Evolutionary conservation across 2,113 vertebrate species (phyloP), one percentile per base, ranked within the genome.

Genomic region (Peromyscus californicus): DNA sequence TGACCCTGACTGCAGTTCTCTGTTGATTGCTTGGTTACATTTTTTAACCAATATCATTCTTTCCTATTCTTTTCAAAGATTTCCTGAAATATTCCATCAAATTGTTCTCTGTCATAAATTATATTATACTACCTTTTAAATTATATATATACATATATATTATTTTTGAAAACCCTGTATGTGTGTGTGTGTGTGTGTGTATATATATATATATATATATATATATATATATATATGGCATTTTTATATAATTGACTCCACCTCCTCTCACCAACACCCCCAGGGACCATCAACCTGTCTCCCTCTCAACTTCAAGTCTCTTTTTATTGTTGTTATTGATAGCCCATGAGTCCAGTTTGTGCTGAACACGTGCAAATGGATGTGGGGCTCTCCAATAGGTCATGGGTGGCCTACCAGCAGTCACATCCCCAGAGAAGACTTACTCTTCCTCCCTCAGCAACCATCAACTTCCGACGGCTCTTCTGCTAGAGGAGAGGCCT

Each of bases 11-110:
- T 70, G 82, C 67, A 45, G 74, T 59, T 93, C 90, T 67, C 42
- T 17, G 75, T 26, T 61, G 91, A 94, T 70, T 4, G 17, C 59
- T 57, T 4, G 57, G 65, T 89, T 80, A 65, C 26, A 92, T 75
- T 59, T 84, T 95, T 2, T 36, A 75, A 31, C 31, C 24, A 90
- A 42, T 45, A 57, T 51, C 29, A 61, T 22, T 17, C 29, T 94
- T 95, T 75, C 63, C 39, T 76, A 57, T 54, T 79, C 72, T 16
- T 45, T 90, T 82, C 45, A 57, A 86, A 51, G 4, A 57, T 89
- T 89, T 96, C n/a, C n/a, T 85, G 70, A 95, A 24, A 86, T 87
- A 76, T 0, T 79, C 54, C 51, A 86, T 69, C 33, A 69, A 61
- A 42, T 89, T 80, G 5, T 82, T 70, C 24, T 86, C n/a, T 69